Evolutionary conservation across 64 coral and sea anemone genomes (phyloP).

Genomic region (Pachyseris speciosa): DNA sequence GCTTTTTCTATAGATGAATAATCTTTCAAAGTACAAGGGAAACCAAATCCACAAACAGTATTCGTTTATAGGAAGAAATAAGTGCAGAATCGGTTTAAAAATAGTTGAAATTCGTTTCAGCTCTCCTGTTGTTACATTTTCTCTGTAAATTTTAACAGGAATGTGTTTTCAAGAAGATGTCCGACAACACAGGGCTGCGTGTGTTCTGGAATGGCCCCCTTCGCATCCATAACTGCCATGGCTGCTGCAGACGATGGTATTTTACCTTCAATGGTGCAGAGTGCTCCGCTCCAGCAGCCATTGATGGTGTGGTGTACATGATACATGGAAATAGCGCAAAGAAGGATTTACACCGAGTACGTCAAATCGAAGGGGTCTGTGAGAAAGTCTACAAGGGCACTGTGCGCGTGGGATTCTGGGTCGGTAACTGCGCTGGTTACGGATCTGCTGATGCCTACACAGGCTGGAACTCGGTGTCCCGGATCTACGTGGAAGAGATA

Average conservation of each 20-base stretch:
- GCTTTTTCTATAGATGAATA: too few relatives aligned
- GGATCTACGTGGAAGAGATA: conserved; percentile 9
- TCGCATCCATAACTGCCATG: neutral
- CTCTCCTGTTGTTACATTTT: too few relatives aligned
- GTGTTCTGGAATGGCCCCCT: too few relatives aligned
- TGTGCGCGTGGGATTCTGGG: neutral
- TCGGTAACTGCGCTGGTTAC: neutral
- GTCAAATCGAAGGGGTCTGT: conserved; percentile 27
- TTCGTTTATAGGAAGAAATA: too few relatives aligned
- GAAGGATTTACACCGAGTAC: neutral
- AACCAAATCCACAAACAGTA: too few relatives aligned
- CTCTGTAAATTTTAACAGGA: too few relatives aligned
- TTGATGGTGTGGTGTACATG: neutral
- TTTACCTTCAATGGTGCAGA: too few relatives aligned
- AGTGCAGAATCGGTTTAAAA: too few relatives aligned
- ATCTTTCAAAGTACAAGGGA: too few relatives aligned
- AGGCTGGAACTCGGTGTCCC: neutral
- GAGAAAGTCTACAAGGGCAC: neutral
- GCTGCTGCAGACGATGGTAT: neutral
- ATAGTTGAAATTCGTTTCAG: neutral
- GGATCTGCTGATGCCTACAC: neutral
- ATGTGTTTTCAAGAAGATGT: too few relatives aligned
- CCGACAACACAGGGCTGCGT: too few relatives aligned
- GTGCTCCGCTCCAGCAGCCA: too few relatives aligned
- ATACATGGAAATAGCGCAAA: neutral